Conservation (phyloP, 2,888 invertebrate genomes). For the Parnassius orleans region DNA sequence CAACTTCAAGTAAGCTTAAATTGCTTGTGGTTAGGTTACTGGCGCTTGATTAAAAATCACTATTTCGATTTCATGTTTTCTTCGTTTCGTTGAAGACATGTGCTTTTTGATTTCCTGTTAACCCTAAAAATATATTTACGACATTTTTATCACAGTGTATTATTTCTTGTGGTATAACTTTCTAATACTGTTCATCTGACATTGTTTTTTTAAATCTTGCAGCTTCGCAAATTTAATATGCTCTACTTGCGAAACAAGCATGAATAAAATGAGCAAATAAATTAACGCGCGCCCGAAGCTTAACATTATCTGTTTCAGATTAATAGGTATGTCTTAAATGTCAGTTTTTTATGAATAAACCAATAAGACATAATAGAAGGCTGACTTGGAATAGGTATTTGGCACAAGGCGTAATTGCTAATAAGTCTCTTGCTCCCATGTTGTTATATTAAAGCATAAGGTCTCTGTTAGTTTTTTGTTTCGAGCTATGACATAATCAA, state of each 20-base stretch:
- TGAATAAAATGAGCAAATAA: constrained; percentile 20
- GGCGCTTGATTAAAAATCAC: no score
- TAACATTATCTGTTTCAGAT: constrained; percentile 24
- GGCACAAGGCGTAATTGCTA: constrained; percentile 26
- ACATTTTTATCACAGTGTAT: no score
- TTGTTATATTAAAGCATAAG: constrained; percentile 41
- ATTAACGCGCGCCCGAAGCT: constrained; percentile 18
- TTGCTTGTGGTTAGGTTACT: no score
- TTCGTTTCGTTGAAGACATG: no score
- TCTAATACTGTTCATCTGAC: not conserved
- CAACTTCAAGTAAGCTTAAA: no score
- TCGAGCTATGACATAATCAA: constrained; percentile 67
- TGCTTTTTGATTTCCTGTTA: no score
- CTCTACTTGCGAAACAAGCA: constrained; percentile 20
- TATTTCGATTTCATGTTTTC: no score
- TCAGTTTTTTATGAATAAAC: constrained; percentile 26
- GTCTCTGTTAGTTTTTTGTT: constrained; percentile 54
- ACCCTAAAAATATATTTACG: no score
- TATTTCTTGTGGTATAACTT: no score
- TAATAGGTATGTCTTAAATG: constrained; percentile 26
- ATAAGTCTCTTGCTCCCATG: constrained; percentile 26
- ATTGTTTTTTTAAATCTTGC: constrained; percentile 18
- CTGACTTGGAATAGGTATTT: constrained; percentile 21
- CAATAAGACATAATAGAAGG: constrained; percentile 22
- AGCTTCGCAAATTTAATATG: constrained; percentile 19